A percentile compares a stretch with the other conserved stretches of the same genome.
Evolutionary conservation across 2,888 invertebrate species (phyloP).

Genomic region (Polydrusus tereticollis): DNA sequence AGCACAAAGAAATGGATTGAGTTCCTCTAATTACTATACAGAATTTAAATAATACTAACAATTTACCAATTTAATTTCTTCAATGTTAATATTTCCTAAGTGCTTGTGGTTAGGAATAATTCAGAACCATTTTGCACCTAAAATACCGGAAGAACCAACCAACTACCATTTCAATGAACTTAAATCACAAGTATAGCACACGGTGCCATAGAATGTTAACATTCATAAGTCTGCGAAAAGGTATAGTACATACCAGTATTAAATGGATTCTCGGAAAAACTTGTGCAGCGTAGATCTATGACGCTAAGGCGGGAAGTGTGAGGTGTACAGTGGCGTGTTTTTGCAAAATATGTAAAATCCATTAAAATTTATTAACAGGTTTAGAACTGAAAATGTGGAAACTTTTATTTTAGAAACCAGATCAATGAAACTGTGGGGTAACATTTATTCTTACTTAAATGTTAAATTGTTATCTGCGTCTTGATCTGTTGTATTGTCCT

Average conservation of each 20-base stretch:
- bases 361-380: neutral
- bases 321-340: neutral
- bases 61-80: no score
- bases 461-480: no score
- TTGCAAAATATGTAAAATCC: neutral
- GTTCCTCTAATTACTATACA: no score
- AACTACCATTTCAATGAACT: constrained; percentile 8
- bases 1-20: no score
- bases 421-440: no score
- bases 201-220: constrained; percentile 2
- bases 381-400: no score
- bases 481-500: no score
- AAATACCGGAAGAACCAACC: constrained; percentile 8
- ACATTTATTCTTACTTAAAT: no score
- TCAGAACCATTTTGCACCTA: neutral
- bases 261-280: constrained; percentile 16
- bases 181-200: constrained; percentile 11
- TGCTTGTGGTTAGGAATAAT: no score
- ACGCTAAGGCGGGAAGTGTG: constrained; percentile 9
- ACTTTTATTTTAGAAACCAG: no score
- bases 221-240: constrained; percentile 22
- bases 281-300: constrained; percentile 9
- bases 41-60: no score
- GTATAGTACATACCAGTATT: constrained; percentile 26
- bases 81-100: no score